Percentiles rank a stretch among this genome's conserved stretches.
Evolutionary conservation across 2,888 invertebrate species (phyloP).

Genomic region (Germaria angustata): DNA sequence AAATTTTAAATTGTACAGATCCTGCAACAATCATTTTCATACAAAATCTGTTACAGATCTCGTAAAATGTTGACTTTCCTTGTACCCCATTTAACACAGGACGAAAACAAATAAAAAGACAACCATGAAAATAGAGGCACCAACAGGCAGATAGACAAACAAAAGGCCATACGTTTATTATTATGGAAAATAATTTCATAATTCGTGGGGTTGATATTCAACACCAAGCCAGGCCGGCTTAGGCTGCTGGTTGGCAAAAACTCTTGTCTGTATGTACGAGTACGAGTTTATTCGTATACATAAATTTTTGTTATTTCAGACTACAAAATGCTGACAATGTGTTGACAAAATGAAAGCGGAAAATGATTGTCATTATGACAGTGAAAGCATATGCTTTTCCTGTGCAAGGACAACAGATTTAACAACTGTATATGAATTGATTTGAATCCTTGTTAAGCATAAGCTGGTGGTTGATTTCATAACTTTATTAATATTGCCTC

Average conservation of each 20-base stretch:
- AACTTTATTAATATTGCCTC: constrained; percentile 62
- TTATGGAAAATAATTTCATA: constrained; percentile 80
- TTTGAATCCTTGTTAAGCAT: constrained; percentile 12
- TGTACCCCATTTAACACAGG: constrained; percentile 52
- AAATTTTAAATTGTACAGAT: constrained; percentile 57
- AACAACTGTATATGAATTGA: constrained; percentile 11
- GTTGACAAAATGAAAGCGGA: constrained; percentile 70
- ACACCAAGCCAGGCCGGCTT: background rate
- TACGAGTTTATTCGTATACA: too few species aligned
- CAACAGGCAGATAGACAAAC: constrained; percentile 48
- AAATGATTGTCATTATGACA: constrained; percentile 60
- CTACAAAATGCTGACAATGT: constrained; percentile 67
- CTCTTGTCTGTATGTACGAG: background rate
- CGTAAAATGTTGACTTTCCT: constrained; percentile 41
- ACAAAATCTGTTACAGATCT: constrained; percentile 17
- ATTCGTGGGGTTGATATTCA: constrained; percentile 76
- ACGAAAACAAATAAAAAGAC: constrained; percentile 42
- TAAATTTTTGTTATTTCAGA: constrained; percentile 31
- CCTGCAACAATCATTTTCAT: constrained; percentile 55
- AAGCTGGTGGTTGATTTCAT: constrained; percentile 64
- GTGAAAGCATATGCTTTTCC: constrained; percentile 57
- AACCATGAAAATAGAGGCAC: constrained; percentile 46
- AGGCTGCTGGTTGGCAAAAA: constrained; percentile 32
- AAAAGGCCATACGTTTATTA: constrained; percentile 72
- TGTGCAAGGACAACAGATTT: constrained; percentile 30